These are phyloP conservation scores for Tokudaia muenninki DNA, from an alignment of 2,797 vertebrate genomes.

Conservation along the genomic window DNA sequence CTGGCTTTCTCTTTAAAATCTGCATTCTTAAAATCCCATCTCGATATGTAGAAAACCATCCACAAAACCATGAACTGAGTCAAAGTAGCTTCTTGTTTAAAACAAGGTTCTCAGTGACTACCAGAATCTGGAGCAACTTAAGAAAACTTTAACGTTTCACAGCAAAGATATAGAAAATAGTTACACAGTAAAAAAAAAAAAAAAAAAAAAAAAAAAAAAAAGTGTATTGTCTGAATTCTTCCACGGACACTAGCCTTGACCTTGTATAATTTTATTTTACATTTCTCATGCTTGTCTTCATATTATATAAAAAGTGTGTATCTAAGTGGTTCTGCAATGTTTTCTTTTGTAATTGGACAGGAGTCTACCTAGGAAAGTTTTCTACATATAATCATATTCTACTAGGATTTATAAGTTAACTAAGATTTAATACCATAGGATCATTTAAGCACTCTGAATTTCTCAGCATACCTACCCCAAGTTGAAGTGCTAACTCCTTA, in stretches of 20 bases:
- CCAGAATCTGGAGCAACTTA: neutral
- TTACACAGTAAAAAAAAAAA: neutral
- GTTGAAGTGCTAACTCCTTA: neutral
- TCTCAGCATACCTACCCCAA: neutral
- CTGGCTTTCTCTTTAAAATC: slow-evolving; percentile 66
- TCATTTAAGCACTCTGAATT: neutral
- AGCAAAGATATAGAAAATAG: neutral
- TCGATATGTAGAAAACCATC: slow-evolving; percentile 7
- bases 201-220: slow-evolving; percentile 24
- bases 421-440: neutral
- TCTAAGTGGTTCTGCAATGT: neutral
- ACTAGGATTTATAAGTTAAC: neutral
- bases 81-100: slow-evolving; percentile 49
- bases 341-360: neutral
- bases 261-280: neutral
- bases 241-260: neutral
- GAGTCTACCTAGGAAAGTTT: neutral
- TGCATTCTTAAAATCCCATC: slow-evolving; percentile 37
- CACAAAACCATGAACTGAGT: slow-evolving; percentile 34
- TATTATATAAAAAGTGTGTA: neutral
- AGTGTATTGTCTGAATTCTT: neutral
- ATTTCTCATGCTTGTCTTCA: neutral
- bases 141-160: neutral
- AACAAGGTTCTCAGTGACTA: slow-evolving; percentile 23
- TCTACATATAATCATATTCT: neutral